Evolutionary conservation across 2,113 vertebrate species (phyloP).

Genomic region (Aplodontia rufa): DNA sequence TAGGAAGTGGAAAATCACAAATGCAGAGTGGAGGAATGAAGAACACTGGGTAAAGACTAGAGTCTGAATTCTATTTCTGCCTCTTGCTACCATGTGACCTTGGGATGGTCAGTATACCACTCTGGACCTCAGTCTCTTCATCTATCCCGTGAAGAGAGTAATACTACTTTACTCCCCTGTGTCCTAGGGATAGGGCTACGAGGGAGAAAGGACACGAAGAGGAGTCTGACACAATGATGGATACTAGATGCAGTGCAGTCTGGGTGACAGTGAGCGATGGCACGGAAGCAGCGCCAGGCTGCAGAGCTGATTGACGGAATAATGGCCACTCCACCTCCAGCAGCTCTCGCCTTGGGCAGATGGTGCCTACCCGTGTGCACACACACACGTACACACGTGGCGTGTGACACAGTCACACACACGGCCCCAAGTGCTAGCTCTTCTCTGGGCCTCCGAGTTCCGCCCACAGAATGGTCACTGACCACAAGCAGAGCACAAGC

Average conservation of each 20-base stretch:
- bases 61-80: neutral
- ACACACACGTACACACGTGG: accelerated
- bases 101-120: neutral
- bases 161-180: neutral
- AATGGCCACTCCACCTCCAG: no score
- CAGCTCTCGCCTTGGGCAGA: no score
- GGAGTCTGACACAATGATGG: no score
- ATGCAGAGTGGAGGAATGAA: neutral
- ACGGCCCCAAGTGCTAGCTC: accelerated
- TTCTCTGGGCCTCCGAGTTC: neutral
- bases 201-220: neutral
- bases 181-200: neutral
- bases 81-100: neutral
- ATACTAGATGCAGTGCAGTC: accelerated
- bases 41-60: accelerated
- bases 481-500: neutral
- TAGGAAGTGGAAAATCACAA: neutral
- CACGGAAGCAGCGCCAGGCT: neutral
- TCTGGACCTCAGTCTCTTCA: neutral
- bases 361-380: accelerated
- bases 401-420: accelerated
- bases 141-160: neutral
- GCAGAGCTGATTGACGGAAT: neutral
- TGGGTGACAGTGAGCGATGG: neutral
- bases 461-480: neutral